phyloP scores from a whole-genome alignment of 2,888 invertebrate species.

The Bhutanitis thaidina region DNA sequence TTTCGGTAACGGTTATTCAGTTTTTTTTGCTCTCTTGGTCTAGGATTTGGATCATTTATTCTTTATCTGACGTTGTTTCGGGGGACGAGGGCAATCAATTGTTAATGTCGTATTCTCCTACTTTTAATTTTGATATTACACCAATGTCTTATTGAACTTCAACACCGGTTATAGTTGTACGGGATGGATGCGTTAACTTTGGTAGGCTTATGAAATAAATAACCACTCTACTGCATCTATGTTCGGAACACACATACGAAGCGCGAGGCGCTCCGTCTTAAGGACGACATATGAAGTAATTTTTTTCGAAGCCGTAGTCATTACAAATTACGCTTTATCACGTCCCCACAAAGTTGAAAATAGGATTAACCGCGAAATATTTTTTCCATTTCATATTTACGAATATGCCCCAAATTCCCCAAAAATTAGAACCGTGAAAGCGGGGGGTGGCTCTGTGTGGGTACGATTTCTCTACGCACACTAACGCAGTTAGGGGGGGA shows the following conservation, averaged over 20 bases:
- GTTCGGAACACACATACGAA: conserved; percentile 74
- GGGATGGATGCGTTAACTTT: too few relatives aligned
- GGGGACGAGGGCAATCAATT: too few relatives aligned
- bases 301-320: conserved; percentile 65
- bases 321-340: conserved; percentile 42
- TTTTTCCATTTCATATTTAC: conserved; percentile 81
- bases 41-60: too few relatives aligned
- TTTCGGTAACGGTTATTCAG: too few relatives aligned
- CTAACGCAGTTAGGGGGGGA: conserved; percentile 32
- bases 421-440: conserved; percentile 81
- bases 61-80: too few relatives aligned
- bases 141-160: too few relatives aligned
- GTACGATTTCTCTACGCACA: conserved; percentile 54
- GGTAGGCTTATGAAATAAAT: too few relatives aligned
- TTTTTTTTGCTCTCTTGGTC: too few relatives aligned
- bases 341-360: conserved; percentile 39
- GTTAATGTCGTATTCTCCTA: too few relatives aligned
- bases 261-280: conserved; percentile 77
- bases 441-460: conserved; percentile 53
- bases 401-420: conserved; percentile 81
- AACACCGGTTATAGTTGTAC: too few relatives aligned
- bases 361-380: conserved; percentile 62
- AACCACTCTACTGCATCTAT: conserved; percentile 41
- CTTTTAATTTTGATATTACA: too few relatives aligned
- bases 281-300: conserved; percentile 81